Evolutionary conservation across 1,140 invertebrate genomes (phyloP).

Genomic region (Danaus plexippus): DNA sequence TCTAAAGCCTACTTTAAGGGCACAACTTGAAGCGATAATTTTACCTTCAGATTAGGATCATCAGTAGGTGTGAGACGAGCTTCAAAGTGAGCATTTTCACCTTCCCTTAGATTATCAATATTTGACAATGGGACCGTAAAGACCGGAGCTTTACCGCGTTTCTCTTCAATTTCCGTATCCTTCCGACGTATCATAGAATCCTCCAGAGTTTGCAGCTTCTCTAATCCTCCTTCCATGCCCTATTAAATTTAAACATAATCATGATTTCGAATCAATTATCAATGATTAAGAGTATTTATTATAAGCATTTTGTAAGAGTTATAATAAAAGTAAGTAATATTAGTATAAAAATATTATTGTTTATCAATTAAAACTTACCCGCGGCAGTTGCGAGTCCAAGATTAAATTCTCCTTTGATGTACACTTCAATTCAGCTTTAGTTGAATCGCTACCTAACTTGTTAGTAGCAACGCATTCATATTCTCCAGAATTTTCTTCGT

Average conservation of each 20-base stretch:
- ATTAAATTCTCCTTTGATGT: conserved; percentile 93
- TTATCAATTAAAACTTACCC: conserved; percentile 67
- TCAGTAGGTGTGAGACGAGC: conserved; percentile 92
- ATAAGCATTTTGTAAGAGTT: too few relatives aligned
- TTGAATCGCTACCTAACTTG: conserved; percentile 90
- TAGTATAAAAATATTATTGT: neutral
- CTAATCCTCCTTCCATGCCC: conserved; percentile 93
- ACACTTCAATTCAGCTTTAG: conserved; percentile 88
- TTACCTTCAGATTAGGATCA: conserved; percentile 92
- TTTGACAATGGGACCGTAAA: conserved; percentile 93
- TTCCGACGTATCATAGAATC: conserved; percentile 83
- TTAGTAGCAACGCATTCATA: conserved; percentile 95
- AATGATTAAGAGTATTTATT: too few relatives aligned
- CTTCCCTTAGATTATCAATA: conserved; percentile 87
- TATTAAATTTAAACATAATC: conserved; percentile 47
- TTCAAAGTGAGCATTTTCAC: conserved; percentile 96
- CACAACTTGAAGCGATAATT: conserved; percentile 4
- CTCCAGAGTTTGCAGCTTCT: conserved; percentile 94
- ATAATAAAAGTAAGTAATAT: too few relatives aligned
- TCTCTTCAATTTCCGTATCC: conserved; percentile 80
- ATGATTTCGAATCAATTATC: too few relatives aligned
- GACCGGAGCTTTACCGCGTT: conserved; percentile 86
- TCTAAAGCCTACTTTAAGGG: neutral
- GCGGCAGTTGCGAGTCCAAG: conserved; percentile 94
- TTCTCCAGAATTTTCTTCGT: conserved; percentile 95